A percentile compares a stretch with the other conserved stretches of the same genome.
Evolutionary conservation across 2,113 vertebrate species (phyloP).

Genomic region (Mola mola): DNA sequence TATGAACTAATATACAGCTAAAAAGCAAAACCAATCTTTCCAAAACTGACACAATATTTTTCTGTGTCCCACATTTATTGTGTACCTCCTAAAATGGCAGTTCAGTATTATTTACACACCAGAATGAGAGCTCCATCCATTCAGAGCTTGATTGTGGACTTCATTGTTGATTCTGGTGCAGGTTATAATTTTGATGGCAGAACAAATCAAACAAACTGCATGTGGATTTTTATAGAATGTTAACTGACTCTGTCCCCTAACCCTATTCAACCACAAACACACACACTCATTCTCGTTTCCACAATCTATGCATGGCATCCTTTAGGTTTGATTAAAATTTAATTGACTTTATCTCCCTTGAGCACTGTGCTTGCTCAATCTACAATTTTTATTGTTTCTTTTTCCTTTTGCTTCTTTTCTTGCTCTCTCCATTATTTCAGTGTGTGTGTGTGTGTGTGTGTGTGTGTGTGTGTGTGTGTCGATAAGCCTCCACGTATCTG

Average conservation of each 20-base stretch:
- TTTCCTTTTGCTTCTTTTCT: background rate
- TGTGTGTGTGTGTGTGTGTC: constrained; percentile 14
- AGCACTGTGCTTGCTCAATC: constrained; percentile 30
- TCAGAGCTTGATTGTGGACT: constrained; percentile 3
- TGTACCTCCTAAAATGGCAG: constrained; percentile 3
- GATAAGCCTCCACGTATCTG: constrained; percentile 5
- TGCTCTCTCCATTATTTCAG: constrained; percentile 20
- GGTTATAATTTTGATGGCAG: constrained; percentile 8
- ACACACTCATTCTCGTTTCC: background rate
- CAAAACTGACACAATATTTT: background rate
- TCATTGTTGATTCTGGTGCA: constrained; percentile 16
- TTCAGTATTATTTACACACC: constrained; percentile 3
- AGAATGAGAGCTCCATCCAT: background rate
- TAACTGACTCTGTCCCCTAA: background rate
- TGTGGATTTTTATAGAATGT: constrained; percentile 4
- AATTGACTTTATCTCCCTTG: constrained; percentile 48
- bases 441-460: constrained; percentile 8
- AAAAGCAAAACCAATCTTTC: background rate
- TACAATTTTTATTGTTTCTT: constrained; percentile 21
- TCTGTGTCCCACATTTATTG: constrained; percentile 5
- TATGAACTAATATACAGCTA: too few relatives aligned
- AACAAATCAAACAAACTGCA: constrained; percentile 7
- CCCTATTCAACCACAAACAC: background rate
- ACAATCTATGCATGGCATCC: constrained; percentile 30
- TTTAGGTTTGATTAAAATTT: constrained; percentile 47